A percentile compares a stretch with the other conserved stretches of the same genome.
Evolutionary conservation across 2,113 vertebrate genomes (phyloP).

Genomic region (Tyto alba): DNA sequence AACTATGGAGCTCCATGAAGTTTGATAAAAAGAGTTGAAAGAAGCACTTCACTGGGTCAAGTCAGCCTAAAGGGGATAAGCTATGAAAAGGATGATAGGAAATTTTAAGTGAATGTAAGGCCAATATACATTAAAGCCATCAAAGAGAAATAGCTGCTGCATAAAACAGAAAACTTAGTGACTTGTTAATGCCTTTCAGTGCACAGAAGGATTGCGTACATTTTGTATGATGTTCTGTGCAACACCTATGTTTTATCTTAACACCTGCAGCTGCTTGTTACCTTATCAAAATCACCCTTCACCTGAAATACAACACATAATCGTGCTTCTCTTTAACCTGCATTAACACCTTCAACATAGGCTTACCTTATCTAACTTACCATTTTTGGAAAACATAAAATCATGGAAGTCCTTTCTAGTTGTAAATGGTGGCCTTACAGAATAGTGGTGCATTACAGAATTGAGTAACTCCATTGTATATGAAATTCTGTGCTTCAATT

Average conservation of each 20-base stretch:
- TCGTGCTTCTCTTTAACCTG: neutral
- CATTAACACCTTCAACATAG: neutral
- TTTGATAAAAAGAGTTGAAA: neutral
- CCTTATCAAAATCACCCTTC: neutral
- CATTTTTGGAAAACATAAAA: neutral
- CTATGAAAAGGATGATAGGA: neutral
- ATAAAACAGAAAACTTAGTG: neutral
- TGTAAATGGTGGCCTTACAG: neutral
- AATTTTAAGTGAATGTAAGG: constrained; percentile 8
- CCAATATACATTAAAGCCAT: constrained; percentile 16
- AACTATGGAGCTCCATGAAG: neutral
- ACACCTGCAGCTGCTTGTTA: neutral
- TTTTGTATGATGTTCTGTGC: neutral
- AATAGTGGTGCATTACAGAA: rapidly evolving
- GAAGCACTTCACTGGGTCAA: neutral
- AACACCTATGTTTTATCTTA: neutral
- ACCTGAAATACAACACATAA: neutral
- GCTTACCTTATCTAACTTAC: neutral
- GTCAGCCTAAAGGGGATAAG: neutral
- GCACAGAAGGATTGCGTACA: neutral
- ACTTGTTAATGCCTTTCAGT: neutral
- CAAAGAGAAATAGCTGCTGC: neutral
- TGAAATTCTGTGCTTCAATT: neutral
- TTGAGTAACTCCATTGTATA: neutral
- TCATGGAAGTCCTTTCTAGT: neutral